These are phyloP conservation scores for Aleiodes testaceus DNA, from an alignment of 2,888 invertebrate genomes.

Conservation along the genomic window DNA sequence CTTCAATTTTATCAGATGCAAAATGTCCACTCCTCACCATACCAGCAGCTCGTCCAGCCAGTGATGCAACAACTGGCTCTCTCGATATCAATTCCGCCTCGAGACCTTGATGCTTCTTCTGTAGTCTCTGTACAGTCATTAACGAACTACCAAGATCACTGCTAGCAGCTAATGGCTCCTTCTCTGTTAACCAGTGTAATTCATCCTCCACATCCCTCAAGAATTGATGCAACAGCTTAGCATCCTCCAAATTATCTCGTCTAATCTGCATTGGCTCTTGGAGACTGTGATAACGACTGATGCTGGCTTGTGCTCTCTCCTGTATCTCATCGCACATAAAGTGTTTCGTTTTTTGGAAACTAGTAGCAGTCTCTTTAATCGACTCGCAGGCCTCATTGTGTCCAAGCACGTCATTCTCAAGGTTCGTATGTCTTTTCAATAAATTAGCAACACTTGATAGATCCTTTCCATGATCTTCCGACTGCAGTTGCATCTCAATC, in stretches of 20 bases:
- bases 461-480: slow-evolving; percentile 90
- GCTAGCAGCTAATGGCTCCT: slow-evolving; percentile 82
- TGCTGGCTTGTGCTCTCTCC: slow-evolving; percentile 80
- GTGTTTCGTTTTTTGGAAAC: slow-evolving; percentile 86
- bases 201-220: slow-evolving; percentile 95
- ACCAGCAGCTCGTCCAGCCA: slow-evolving; percentile 83
- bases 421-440: slow-evolving; percentile 83
- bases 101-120: slow-evolving; percentile 94
- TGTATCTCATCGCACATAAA: slow-evolving; percentile 93
- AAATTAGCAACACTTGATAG: slow-evolving; percentile 89
- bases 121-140: slow-evolving; percentile 87
- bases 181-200: slow-evolving; percentile 89
- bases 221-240: slow-evolving; percentile 90
- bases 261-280: slow-evolving; percentile 94
- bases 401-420: slow-evolving; percentile 90
- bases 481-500: slow-evolving; percentile 83
- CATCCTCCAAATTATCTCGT: slow-evolving; percentile 93
- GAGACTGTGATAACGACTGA: slow-evolving; percentile 85
- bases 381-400: slow-evolving; percentile 88
- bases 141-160: slow-evolving; percentile 80
- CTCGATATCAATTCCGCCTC: slow-evolving; percentile 92
- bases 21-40: slow-evolving; percentile 91
- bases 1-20: slow-evolving; percentile 83
- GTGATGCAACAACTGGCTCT: slow-evolving; percentile 86
- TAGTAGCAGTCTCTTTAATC: slow-evolving; percentile 85